Evolutionary conservation across 2,888 invertebrate genomes (phyloP), one percentile per base, ranked within the genome.

Genomic region (Patella ulyssiponensis): DNA sequence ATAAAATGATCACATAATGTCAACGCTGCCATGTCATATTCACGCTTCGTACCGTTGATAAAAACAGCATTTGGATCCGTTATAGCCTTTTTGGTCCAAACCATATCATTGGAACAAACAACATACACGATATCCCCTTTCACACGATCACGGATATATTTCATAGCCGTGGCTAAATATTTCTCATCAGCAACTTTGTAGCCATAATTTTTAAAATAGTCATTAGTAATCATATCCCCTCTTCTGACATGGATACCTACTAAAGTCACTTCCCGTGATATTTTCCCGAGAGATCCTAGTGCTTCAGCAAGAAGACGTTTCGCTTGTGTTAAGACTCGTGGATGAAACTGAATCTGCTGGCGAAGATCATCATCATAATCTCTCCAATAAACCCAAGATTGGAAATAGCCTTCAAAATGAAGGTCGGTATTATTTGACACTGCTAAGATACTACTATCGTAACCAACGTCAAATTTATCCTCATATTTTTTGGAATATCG

Each of bases 301-400:
- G 74, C 71, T 1, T 69, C 53, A 3, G 69, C 51, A 27, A 77
- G 53, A 11, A 77, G 23, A 5, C 15, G 52, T 23, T 53, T 27
- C 4, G 69, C 52, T 33, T 69, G 23, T n/a, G 3, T 69, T n/a
- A 27, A 51, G n/a, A 77, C 56, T n/a, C 54, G 17, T 44, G 69
- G 70, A 15, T 74, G 23, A 71, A 77, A 73, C 14, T 27, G 27
- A 53, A 77, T 71, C 11, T 74, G 58, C 23, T 64, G 23, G 7
- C 77, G 71, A 33, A 77, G 51, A 56, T 69, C 71, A 44, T 23
- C 15, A 15, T 77, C 74, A 3, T n/a, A 17, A 14, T 74, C 56
- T 14, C 33, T 17, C 69, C 74, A 77, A 23, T 77, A 77, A 9
- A 56, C 33, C 77, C 77, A 77, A 4, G 77, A 77, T 17, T 77